Evolutionary conservation across 2,797 vertebrate genomes (phyloP), one percentile per base, ranked within the genome.

Genomic region (Coregonus ussuriensis): DNA sequence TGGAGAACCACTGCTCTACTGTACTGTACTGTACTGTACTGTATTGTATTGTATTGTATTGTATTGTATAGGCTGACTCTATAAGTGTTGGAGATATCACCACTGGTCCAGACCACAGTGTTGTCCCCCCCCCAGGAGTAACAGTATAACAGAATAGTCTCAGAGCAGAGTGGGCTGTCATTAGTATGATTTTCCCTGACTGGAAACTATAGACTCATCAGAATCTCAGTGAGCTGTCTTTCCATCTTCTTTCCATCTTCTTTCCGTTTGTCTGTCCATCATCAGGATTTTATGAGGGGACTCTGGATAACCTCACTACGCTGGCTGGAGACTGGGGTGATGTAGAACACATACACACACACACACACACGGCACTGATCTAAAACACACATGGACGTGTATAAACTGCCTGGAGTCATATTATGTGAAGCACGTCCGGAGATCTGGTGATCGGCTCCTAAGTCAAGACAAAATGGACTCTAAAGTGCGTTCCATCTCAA

Each of bases 361-460:
- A 33, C 72, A 80, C 81, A 72, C 72, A 59, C 74, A 4, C 74
- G 56, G 75, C 74, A 79, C 70, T 56, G 74, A 89, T 81, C 86
- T 71, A 59, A 89, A 91, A 90, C 88, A 91, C 53, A 72, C 86
- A 89, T 73, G 80, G 83, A 88, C 85, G 41, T 9, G 31, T 69
- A 66, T 25, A 84, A 83, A 83, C 56, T 53, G 83, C 78, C 79
- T 18, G 77, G 83, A 87, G 86, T 74, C 54, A 85, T 88, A 88
- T 89, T 88, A 87, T 89, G 83, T 1, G 78, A 81, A 75, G 81
- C 80, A 86, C 62, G 76, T 86, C 80, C 53, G 51, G 74, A 79
- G 88, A 81, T 76, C 81, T 51, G 29, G 66, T 73, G 71, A 33
- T 5, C 53, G 53, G 21, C 59, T 25, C 1, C 71, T 59, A 52